phyloP scores from a whole-genome alignment of 2,797 vertebrate species.

The Esox lucius region DNA sequence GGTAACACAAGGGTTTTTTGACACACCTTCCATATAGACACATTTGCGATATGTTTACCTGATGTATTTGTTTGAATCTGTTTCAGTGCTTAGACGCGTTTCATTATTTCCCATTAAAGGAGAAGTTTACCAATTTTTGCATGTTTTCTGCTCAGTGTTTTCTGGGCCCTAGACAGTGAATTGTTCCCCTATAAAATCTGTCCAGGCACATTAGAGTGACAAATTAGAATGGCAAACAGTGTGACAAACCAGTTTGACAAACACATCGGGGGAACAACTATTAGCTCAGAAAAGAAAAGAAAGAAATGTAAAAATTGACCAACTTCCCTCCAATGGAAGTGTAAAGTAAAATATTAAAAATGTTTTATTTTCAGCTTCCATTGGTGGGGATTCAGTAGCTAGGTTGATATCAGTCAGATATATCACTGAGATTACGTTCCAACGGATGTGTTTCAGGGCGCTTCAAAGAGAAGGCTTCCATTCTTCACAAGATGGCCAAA shows the following conservation, averaged over 20 bases:
- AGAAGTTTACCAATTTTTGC: no score
- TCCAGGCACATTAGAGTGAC: no score
- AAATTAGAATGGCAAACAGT: no score
- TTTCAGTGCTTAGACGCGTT: background rate
- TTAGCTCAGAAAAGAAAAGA: no score
- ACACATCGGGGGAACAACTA: no score
- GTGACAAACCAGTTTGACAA: no score
- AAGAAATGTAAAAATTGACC: no score
- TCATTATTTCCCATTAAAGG: background rate
- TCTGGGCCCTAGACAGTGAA: no score
- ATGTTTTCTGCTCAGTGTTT: no score
- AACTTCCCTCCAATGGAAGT: background rate
- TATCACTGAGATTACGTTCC: background rate
- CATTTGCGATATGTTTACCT: background rate
- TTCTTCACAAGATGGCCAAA: conserved; percentile 96
- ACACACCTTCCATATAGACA: background rate
- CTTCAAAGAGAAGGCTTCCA: conserved; percentile 94
- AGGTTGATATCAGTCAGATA: background rate
- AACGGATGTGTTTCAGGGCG: conserved; percentile 31
- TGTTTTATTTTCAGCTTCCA: background rate
- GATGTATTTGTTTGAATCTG: background rate
- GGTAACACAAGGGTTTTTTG: background rate
- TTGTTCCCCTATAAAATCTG: no score
- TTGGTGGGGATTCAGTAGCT: background rate
- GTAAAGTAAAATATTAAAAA: background rate